Evolutionary conservation across 2,797 vertebrate species (phyloP).

Genomic region (Rhinoraja longicauda): DNA sequence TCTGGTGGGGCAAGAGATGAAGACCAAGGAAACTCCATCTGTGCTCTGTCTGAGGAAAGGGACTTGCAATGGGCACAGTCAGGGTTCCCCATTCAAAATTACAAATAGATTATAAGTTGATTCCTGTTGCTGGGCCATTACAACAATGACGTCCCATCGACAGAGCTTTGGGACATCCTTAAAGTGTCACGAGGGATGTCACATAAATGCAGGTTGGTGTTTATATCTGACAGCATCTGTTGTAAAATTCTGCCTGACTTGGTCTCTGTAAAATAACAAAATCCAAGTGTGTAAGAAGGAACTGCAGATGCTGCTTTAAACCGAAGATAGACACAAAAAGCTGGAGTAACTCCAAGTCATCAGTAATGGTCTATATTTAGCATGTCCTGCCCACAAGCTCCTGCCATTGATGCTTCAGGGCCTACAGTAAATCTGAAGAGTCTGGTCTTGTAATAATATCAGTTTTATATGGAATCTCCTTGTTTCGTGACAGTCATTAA

Average conservation of each 20-base stretch:
- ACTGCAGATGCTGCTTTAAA: too few species aligned
- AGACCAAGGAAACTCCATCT: too few species aligned
- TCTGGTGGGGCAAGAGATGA: too few species aligned
- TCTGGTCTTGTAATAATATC: neutral
- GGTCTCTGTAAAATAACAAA: neutral
- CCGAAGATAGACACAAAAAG: too few species aligned
- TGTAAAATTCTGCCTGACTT: too few species aligned
- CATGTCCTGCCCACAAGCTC: neutral
- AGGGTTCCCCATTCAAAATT: too few species aligned
- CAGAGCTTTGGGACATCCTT: neutral
- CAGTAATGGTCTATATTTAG: conserved; percentile 18
- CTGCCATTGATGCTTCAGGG: neutral
- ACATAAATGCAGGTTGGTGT: neutral
- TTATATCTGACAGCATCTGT: neutral
- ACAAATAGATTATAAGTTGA: too few species aligned
- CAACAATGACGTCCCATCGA: too few species aligned
- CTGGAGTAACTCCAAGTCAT: neutral
- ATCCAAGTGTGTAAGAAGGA: neutral
- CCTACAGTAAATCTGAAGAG: neutral
- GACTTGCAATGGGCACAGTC: too few species aligned
- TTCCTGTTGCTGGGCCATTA: too few species aligned
- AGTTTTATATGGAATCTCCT: neutral
- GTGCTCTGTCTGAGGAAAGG: too few species aligned
- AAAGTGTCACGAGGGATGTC: too few species aligned
- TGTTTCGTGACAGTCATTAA: neutral